Base-by-base conservation (phyloP, 2,113 vertebrate genomes). In the Datnioides undecimradiatus region DNA sequence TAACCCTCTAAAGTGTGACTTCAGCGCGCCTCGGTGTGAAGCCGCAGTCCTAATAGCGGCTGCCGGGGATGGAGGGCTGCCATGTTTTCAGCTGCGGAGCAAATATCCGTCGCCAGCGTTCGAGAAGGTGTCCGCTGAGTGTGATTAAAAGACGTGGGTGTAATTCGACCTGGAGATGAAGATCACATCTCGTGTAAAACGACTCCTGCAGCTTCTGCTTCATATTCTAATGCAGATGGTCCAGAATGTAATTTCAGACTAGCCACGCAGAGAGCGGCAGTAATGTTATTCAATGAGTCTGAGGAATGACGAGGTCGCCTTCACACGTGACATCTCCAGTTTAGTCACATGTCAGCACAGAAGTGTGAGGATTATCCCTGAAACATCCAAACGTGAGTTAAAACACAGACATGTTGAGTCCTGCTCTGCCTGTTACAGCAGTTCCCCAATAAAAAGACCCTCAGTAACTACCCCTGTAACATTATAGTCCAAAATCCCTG, bases 1-100 rank as follows among this genome's bases (percentile, higher is more conserved):
- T 58, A 75, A 62, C 77, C 83, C 66, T n/a, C 72, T 41, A 69
- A 54, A 58, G 81, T 66, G 73, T 62, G 79, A 87, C 84, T 76
- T 29, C 33, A 36, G 1, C 7, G 71, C 51, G 74, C 49, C 65
- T 79, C 76, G 1, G 40, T 57, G 60, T 52, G 79, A 54, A 64
- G 76, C 66, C n/a, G 13, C 31, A 21, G 41, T 23, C 67, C 76
- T 58, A 38, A 67, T 84, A 55, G 69, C 34, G 62, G 49, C 64
- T 33, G 65, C 33, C 57, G 12, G 31, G 0, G 43, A 48, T 78
- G 81, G 86, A 75, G 9, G 57, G 41, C 41, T 40, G 70, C 67
- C 73, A 55, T 10, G 23, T 85, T 68, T 54, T 65, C 48, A 67
- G 60, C n/a, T 66, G 55, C 67, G 45, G 5, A 58, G 46, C 40